Conservation (phyloP, 2,113 vertebrate species). For the Hiodon alosoides region DNA sequence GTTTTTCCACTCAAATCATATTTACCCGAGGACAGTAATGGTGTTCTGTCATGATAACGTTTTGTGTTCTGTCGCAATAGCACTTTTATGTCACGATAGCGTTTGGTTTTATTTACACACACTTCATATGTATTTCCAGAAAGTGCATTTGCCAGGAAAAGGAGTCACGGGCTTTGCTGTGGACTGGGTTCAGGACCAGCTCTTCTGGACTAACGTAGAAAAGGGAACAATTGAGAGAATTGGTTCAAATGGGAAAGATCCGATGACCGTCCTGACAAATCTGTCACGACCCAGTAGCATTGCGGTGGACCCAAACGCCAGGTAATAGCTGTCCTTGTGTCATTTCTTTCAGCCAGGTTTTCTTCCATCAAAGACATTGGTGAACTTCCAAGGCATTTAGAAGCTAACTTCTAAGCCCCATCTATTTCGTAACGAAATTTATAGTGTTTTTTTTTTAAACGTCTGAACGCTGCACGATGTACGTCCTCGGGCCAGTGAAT, state of each 20-base stretch:
- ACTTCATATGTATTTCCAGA: conserved; percentile 59
- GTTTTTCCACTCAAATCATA: no score
- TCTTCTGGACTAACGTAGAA: conserved; percentile 75
- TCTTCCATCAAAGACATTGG: no score
- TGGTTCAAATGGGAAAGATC: conserved; percentile 68
- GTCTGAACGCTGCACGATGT: not conserved
- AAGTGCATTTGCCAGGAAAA: conserved; percentile 67
- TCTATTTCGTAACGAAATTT: no score
- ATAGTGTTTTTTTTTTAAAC: no score
- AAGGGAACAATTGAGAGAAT: conserved; percentile 76
- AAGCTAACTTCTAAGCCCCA: no score
- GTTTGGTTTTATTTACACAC: not conserved
- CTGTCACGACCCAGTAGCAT: conserved; percentile 66
- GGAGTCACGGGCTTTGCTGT: conserved; percentile 79
- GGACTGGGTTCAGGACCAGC: conserved; percentile 76
- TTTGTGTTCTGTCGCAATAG: no score
- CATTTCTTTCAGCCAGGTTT: not conserved
- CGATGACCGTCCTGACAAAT: conserved; percentile 62
- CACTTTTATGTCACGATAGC: no score
- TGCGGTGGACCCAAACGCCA: conserved; percentile 70
- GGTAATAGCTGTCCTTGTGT: conserved; percentile 60
- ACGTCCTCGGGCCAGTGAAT: not conserved
- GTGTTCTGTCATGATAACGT: no score
- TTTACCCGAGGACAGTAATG: no score
- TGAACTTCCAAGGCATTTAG: no score